Base-by-base conservation (phyloP, 2,113 vertebrate genomes). In the Poeciliopsis turrubarensis region DNA sequence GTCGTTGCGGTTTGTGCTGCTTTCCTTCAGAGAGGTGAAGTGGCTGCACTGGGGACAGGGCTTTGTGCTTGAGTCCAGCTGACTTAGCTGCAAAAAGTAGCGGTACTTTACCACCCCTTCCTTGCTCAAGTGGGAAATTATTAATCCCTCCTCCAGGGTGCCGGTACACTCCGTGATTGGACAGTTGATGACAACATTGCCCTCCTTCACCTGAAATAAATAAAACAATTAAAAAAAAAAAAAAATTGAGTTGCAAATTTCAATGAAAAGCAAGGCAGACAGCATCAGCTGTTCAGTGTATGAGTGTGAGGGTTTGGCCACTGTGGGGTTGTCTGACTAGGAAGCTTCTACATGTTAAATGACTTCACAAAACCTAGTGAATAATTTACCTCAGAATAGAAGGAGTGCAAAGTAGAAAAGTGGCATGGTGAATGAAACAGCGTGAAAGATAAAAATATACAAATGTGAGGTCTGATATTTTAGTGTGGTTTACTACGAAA, bases 1-100 rank as follows among this genome's bases (percentile, higher is more conserved):
- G 90, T 98, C 97, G 12, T 93, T 90, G 93, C 95, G 96, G 94
- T 91, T 94, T 79, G 94, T 93, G 68, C 92, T 93, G 81, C 92
- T 95, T 82, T 88, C 94, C 93, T 94, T 96, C 90, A 98, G 95
- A 25, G 96, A 96, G 81, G 97, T 98, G 95, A 99, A 99, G 84
- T 96, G 95, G 90, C 94, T 96, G 95, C 98, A 99, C 89, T 98
- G 97, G 60, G 98, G 98, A 82, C 98, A 99, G 60, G 98, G 97
- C 88, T 99, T 99, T 86, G 97, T 99, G 95, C 97, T 96, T 44
- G 96, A 95, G 93, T 98, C 97, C 79, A 98, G 94, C 81, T 95
- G 95, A 93, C 96, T 96, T 83, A 99, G 95, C 93, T 99, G 97
- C 94, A 97, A 86, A 90, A 99, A 97, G 93, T 99, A 99, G 32